phyloP scores from a whole-genome alignment of 1,140 invertebrate species.

The Nixonia krombeini region DNA sequence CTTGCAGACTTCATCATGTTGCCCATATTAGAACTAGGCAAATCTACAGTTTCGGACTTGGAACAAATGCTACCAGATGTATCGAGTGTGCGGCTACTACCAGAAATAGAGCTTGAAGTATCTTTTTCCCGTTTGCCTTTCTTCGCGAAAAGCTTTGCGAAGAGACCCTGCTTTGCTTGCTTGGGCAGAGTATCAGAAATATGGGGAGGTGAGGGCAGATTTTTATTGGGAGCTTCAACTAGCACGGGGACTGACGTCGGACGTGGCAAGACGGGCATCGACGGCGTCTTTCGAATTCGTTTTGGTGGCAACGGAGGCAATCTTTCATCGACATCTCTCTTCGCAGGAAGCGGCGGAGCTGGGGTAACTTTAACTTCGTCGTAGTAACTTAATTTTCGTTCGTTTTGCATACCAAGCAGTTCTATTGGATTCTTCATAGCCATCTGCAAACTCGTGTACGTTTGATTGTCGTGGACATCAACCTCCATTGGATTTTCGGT shows the following conservation, averaged over 20 bases:
- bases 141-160: conserved; percentile 77
- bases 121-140: conserved; percentile 67
- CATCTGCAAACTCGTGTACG: conserved; percentile 86
- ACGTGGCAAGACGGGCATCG: conserved; percentile 64
- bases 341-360: conserved; percentile 53
- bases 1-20: conserved; percentile 42
- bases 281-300: conserved; percentile 77
- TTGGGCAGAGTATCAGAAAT: conserved; percentile 67
- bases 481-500: too few relatives aligned
- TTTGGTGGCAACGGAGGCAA: conserved; percentile 85
- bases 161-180: conserved; percentile 76
- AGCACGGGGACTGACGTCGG: conserved; percentile 46
- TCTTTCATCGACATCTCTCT: conserved; percentile 74
- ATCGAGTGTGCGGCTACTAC: too few relatives aligned
- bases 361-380: conserved; percentile 69
- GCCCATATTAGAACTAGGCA: conserved; percentile 42
- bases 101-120: conserved; percentile 17
- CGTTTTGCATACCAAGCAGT: too few relatives aligned
- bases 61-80: conserved; percentile 13
- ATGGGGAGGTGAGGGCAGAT: conserved; percentile 63
- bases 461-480: conserved; percentile 82
- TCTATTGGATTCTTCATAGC: conserved; percentile 87
- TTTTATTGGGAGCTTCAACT: conserved; percentile 64
- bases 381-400: conserved; percentile 71
- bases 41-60: conserved; percentile 4